phyloP scores from a whole-genome alignment of 2,113 vertebrate species.

The Mesocricetus auratus region DNA sequence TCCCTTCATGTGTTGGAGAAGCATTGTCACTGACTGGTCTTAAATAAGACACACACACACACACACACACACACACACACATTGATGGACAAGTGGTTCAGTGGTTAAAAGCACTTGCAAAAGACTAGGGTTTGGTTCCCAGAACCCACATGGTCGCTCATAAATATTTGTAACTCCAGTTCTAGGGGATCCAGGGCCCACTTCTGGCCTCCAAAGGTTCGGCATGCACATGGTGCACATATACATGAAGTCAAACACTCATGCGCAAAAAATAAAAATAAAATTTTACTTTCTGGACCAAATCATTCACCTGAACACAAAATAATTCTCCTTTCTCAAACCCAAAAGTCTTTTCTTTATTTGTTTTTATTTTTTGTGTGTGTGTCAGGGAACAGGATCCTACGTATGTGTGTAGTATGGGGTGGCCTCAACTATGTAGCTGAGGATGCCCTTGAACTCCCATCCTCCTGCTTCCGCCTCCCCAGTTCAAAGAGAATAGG shows the following conservation, averaged over 20 bases:
- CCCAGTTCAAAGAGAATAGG: neutral
- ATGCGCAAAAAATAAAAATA: neutral
- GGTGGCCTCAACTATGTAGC: no score
- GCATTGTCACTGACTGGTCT: neutral
- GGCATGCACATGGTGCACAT: neutral
- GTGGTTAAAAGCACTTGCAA: no score
- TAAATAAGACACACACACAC: neutral
- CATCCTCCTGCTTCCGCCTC: neutral
- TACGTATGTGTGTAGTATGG: no score
- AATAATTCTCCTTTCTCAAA: neutral
- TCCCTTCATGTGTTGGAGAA: neutral
- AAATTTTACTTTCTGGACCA: neutral
- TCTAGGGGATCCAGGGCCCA: neutral
- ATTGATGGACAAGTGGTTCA: neutral
- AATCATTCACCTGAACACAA: neutral
- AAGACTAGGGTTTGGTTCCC: neutral
- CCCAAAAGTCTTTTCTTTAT: neutral
- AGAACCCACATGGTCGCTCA: neutral
- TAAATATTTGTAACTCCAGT: neutral
- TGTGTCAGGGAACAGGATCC: no score
- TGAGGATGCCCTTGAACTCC: neutral
- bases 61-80: neutral
- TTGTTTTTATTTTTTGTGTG: neutral
- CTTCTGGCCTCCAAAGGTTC: neutral
- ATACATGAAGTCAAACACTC: neutral